Base-by-base conservation (phyloP, 2,113 vertebrate genomes). In the Pantherophis guttatus region DNA sequence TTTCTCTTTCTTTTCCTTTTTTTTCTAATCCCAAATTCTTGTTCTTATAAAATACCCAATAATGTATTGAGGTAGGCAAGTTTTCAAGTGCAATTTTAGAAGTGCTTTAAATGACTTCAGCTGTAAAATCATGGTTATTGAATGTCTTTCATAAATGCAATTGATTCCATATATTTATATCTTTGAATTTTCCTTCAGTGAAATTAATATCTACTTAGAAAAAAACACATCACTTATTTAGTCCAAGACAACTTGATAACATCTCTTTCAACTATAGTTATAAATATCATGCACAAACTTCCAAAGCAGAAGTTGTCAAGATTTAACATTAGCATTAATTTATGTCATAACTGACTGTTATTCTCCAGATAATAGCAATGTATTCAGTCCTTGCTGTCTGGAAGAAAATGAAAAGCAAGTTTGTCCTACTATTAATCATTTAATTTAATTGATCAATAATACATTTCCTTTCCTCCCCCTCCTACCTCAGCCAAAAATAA, bases 261-360 rank as follows among this genome's bases (percentile, higher is more conserved):
- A 96, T 96, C 94, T 98, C 95, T 97, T 97, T 97, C 94, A 97
- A 94, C 94, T 97, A 95, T 81, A 97, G 95, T 97, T 97, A 96
- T 91, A 97, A 97, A 97, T 97, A 97, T 93, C 94, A 97, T 33
- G 94, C 95, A 97, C 5, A 94, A 97, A 97, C 95, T 96, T 97
- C 86, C 91, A 97, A 97, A 97, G 97, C 87, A 96, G 94, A 97
- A 97, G 88, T 97, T 97, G 96, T 98, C 96, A 97, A 96, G 96
- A 97, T 96, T 97, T 97, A 97, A 97, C 95, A 97, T 96, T 96
- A 97, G 95, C 96, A 97, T 97, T 97, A 97, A 98, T 97, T 97
- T 97, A 97, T 96, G 95, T 97, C 96, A 92, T 96, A 96, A 95
- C 90, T 97, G 96, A 96, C 2, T 87, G 95, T 95, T 97, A 96